Conservation (phyloP, 2,888 invertebrate genomes). For the Chouioia cunea region DNA sequence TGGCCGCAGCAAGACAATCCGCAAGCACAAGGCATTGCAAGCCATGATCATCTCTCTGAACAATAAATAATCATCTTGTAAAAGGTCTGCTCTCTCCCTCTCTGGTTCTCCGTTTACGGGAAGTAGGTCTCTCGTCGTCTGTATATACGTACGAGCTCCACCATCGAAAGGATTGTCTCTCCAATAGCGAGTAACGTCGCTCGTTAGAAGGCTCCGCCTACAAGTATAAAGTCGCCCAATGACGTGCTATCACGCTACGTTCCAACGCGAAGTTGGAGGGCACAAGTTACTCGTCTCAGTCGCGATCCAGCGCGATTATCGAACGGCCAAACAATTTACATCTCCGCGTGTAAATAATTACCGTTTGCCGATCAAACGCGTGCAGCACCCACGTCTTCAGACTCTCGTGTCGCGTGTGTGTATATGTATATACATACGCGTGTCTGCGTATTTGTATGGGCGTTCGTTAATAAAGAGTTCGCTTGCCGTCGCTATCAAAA, state of each 20-base stretch:
- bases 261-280: neutral
- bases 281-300: neutral
- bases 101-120: too few relatives aligned
- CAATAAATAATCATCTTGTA: constrained; percentile 16
- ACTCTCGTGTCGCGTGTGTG: neutral
- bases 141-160: neutral
- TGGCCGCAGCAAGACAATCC: constrained; percentile 35
- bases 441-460: too few relatives aligned
- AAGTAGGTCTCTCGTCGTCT: neutral
- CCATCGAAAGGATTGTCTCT: constrained; percentile 31
- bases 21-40: too few relatives aligned
- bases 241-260: neutral
- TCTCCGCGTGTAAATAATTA: constrained; percentile 56
- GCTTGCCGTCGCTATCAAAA: constrained; percentile 10
- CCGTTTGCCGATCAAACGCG: constrained; percentile 33
- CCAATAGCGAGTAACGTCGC: constrained; percentile 17
- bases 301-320: constrained; percentile 23
- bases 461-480: too few relatives aligned
- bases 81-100: constrained; percentile 5
- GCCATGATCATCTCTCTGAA: neutral
- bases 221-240: constrained; percentile 16
- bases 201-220: constrained; percentile 16
- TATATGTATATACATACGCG: constrained; percentile 20
- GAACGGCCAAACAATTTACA: constrained; percentile 54
- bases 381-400: too few relatives aligned